Conservation (phyloP, 2,113 vertebrate species). For the Nibea coibor region DNA sequence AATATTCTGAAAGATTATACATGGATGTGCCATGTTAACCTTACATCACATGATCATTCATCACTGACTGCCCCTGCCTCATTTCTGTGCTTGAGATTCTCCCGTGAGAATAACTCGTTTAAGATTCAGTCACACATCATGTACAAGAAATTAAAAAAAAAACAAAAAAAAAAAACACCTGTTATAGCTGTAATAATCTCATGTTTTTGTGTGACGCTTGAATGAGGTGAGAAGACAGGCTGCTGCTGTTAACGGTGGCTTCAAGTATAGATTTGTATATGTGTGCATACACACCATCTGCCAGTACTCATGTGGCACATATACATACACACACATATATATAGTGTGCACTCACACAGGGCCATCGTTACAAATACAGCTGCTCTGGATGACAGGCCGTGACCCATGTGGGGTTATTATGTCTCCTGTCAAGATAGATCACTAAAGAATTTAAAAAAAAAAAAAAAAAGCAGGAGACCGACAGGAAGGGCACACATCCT, state of each 20-base stretch:
- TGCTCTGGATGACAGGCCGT: constrained; percentile 33
- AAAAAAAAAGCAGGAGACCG: constrained; percentile 8
- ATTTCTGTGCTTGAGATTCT: neutral
- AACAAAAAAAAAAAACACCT: neutral
- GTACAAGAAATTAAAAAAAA: neutral
- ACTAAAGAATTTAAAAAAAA: constrained; percentile 32
- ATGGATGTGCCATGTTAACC: no score
- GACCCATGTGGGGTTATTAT: constrained; percentile 55
- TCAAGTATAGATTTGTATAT: neutral
- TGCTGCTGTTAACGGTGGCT: neutral
- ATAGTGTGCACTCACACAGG: constrained; percentile 40
- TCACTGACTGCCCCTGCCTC: neutral
- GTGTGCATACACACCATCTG: constrained; percentile 26
- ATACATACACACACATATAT: constrained; percentile 32
- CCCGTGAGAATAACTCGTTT: neutral
- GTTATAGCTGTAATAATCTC: neutral
- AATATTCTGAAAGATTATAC: neutral
- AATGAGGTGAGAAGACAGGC: neutral
- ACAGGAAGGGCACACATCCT: constrained; percentile 11
- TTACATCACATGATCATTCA: no score
- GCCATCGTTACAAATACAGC: constrained; percentile 44
- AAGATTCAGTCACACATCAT: neutral
- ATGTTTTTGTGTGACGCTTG: neutral
- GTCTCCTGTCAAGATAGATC: constrained; percentile 58
- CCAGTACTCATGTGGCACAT: constrained; percentile 26